A percentile compares a stretch with the other conserved stretches of the same genome.
Conservation (phyloP, 1,140 invertebrate genomes). For the Caenorhabditis brenneri region DNA sequence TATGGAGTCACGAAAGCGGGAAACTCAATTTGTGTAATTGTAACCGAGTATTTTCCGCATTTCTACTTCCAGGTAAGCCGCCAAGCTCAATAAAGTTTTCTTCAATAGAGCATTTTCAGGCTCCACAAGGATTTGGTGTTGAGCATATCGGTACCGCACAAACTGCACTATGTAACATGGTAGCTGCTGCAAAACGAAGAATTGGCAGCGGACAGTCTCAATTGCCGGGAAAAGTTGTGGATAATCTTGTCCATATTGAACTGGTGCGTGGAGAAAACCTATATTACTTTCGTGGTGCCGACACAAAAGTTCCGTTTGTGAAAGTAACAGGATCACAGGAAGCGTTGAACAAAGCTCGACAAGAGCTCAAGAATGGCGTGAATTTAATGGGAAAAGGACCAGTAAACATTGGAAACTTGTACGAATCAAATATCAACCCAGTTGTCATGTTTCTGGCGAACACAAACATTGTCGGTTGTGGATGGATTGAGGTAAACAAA, state of each 20-base stretch:
- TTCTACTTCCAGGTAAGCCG: conserved; percentile 82
- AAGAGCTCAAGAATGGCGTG: conserved; percentile 50
- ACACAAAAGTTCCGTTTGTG: conserved; percentile 45
- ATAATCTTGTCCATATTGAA: conserved; percentile 62
- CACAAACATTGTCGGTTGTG: conserved; percentile 88
- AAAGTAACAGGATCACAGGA: conserved; percentile 54
- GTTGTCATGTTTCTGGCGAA: conserved; percentile 99
- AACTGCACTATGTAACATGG: conserved; percentile 55
- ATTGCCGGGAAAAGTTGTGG: conserved; percentile 10
- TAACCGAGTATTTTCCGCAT: conserved; percentile 95
- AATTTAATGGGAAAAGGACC: conserved; percentile 47
- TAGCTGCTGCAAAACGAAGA: conserved; percentile 41
- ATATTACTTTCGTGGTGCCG: conserved; percentile 56
- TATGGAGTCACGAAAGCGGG: conserved; percentile 91
- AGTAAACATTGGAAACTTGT: conserved; percentile 51
- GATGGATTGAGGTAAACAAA: conserved; percentile 89
- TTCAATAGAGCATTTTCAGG: conserved; percentile 20
- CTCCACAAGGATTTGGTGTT: conserved; percentile 73
- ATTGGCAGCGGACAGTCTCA: not conserved
- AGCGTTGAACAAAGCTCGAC: conserved; percentile 40
- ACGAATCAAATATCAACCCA: conserved; percentile 95
- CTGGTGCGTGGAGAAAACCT: conserved; percentile 61
- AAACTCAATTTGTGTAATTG: conserved; percentile 91
- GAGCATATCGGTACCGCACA: conserved; percentile 59
- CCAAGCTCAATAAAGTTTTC: not conserved